phyloP scores from a whole-genome alignment of 2,113 vertebrate genomes.

The Saimiri boliviensis region DNA sequence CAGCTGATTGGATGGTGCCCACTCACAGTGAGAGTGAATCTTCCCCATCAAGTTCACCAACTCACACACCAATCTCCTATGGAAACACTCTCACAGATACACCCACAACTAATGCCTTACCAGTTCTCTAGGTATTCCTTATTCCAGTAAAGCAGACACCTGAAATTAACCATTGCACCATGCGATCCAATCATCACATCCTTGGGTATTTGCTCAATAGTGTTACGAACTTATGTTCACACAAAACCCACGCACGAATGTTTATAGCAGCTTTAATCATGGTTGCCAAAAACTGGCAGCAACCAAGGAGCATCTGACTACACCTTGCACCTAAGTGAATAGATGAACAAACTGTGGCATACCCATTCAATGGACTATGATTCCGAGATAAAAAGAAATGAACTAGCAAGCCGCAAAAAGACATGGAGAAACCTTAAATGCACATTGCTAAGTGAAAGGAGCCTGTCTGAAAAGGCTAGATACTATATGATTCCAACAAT shows the following conservation, averaged over 20 bases:
- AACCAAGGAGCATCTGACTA: neutral
- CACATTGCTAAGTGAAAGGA: neutral
- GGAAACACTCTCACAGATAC: neutral
- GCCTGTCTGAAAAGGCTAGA: neutral
- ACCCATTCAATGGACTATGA: neutral
- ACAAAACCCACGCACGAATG: neutral
- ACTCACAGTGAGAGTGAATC: neutral
- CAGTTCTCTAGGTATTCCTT: neutral
- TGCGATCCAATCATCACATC: neutral
- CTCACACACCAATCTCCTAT: neutral
- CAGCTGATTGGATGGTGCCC: neutral
- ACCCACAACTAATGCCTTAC: neutral
- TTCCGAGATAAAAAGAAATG: neutral
- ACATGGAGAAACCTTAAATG: neutral
- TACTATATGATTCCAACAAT: neutral
- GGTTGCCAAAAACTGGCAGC: neutral
- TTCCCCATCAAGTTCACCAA: neutral
- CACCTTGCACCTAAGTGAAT: neutral
- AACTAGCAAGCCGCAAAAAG: neutral
- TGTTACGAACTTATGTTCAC: neutral
- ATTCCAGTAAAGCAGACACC: neutral
- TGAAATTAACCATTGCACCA: neutral
- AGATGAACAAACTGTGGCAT: neutral
- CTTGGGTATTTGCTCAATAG: neutral
- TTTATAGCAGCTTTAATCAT: neutral